Conservation (phyloP, 2,113 vertebrate species). For the Shinisaurus crocodilurus region DNA sequence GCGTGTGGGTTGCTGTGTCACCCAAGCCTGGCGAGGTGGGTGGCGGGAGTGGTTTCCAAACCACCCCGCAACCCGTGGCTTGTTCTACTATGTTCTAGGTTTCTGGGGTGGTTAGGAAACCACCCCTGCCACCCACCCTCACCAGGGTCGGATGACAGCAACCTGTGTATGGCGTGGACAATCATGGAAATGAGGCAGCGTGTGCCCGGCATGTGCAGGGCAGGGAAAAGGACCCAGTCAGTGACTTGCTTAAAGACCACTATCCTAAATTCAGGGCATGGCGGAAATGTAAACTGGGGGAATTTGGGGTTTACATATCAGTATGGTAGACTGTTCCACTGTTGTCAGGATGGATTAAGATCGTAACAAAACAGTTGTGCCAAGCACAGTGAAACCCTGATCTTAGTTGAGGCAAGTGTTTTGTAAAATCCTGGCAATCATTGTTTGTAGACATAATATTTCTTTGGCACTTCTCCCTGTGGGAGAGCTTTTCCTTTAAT, state of each 20-base stretch:
- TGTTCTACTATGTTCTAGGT: too few relatives aligned
- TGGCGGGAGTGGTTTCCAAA: too few relatives aligned
- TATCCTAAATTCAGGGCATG: neutral
- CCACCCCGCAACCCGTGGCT: too few relatives aligned
- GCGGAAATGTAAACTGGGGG: neutral
- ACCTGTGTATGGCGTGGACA: too few relatives aligned
- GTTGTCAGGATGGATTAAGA: neutral
- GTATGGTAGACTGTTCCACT: neutral
- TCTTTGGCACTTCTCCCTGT: neutral
- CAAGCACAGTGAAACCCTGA: neutral
- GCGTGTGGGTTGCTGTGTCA: too few relatives aligned
- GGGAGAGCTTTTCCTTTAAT: neutral
- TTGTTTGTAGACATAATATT: neutral
- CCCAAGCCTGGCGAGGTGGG: too few relatives aligned
- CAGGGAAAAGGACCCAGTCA: too few relatives aligned
- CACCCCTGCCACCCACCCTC: too few relatives aligned
- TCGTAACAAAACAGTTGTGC: neutral
- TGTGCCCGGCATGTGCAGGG: too few relatives aligned
- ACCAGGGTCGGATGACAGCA: too few relatives aligned
- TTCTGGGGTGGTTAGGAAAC: too few relatives aligned
- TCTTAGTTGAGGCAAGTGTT: neutral
- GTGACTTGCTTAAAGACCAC: neutral
- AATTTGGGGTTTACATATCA: neutral
- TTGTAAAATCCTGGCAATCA: neutral
- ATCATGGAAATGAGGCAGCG: too few relatives aligned